Evolutionary conservation across 2,888 invertebrate species (phyloP), one percentile per base, ranked within the genome.

Genomic region (Lampropteryx suffumata): DNA sequence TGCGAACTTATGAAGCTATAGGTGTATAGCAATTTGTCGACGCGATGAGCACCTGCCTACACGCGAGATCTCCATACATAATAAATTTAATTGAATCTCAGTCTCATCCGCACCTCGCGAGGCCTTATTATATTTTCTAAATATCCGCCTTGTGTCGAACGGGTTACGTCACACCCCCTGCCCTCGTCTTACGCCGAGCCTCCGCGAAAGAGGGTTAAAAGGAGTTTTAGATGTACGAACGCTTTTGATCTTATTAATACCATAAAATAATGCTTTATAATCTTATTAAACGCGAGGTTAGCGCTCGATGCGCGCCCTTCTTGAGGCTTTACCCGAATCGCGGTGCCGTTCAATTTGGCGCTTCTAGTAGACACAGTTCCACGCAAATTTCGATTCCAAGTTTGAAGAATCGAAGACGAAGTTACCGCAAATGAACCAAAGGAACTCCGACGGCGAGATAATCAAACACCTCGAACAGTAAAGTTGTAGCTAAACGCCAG

Each of bases 171-270:
- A 64, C 64, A 40, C 56, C 58, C 76, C 79, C 74, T 79, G 79
- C 88, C 87, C 90, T 85, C 91, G 81, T 91, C 91, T 91, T 91
- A 87, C 30, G 17, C 80, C 75, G 76, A 81, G 80, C 84, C 70
- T 72, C 64, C 71, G 63, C 77, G 80, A 84, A 88, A 88, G 88
- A 88, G 91, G 91, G 90, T 88, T 90, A 90, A 89, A 88, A 89
- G 90, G 90, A 90, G 89, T 90, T 90, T 88, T 83, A 86, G 90
- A 90, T 86, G 90, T 91, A 90, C 82, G 91, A 91, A 92, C 92
- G 92, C 93, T 92, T 93, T 93, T 93, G 93, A 93, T 93, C 93
- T 93, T 92, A 93, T 93, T 93, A 93, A 93, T 93, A 91, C 92
- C 92, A 92, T 92, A 92, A 93, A 93, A 93, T 93, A 93, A 93